These are phyloP conservation scores for Pseudopleuronectes americanus DNA, from an alignment of 2,797 vertebrate species.

Conservation along the genomic window DNA sequence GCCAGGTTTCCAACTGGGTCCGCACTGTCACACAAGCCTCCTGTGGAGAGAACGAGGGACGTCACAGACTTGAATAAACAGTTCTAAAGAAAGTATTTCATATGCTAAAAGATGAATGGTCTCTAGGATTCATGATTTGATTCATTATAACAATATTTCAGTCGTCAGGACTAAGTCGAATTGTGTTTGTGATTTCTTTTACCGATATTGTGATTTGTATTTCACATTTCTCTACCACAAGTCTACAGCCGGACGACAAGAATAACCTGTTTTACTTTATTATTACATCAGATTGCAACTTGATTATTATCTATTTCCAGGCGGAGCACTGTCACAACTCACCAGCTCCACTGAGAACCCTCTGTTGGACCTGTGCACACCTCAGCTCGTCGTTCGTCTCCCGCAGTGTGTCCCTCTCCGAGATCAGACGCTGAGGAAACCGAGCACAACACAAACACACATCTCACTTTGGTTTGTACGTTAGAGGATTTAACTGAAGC, in stretches of 20 bases:
- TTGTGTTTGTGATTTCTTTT: too few species aligned
- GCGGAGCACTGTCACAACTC: constrained; percentile 38
- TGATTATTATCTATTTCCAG: not conserved
- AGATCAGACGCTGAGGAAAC: constrained; percentile 83
- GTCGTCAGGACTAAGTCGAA: too few species aligned
- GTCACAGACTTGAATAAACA: not conserved
- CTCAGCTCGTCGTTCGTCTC: constrained; percentile 92
- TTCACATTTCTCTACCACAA: too few species aligned
- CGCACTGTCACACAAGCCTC: constrained; percentile 73
- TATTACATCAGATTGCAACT: not conserved
- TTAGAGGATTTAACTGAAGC: too few species aligned
- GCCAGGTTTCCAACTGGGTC: constrained; percentile 86
- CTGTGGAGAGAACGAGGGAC: constrained; percentile 60
- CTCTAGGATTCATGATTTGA: too few species aligned
- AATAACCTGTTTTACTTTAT: too few species aligned
- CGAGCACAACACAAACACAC: constrained; percentile 1
- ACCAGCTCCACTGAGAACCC: constrained; percentile 85
- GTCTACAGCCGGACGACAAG: too few species aligned
- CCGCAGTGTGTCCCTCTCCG: constrained; percentile 88
- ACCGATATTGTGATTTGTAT: too few species aligned
- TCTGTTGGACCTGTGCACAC: constrained; percentile 89
- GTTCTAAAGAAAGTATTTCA: too few species aligned
- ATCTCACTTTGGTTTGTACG: constrained; percentile 1
- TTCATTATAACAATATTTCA: too few species aligned
- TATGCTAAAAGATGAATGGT: too few species aligned